Conservation (phyloP, 2,797 vertebrate species). For the Macroramphosus scolopax region DNA sequence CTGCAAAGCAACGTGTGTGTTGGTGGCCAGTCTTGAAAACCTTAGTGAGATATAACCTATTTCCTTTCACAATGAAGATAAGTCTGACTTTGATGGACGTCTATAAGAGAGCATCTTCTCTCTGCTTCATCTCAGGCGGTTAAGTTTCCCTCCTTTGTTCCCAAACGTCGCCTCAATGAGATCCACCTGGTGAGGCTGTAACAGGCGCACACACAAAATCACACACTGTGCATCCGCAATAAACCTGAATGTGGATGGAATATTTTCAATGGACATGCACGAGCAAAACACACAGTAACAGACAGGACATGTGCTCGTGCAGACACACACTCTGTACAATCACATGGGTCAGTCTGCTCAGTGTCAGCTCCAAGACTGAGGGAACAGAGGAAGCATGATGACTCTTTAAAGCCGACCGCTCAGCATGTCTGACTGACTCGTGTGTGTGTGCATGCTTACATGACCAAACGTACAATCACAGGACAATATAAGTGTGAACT, state of each 20-base stretch:
- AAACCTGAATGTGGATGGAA: conserved; percentile 15
- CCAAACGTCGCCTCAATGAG: conserved; percentile 39
- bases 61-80: too few species aligned
- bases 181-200: conserved; percentile 52
- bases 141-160: conserved; percentile 8
- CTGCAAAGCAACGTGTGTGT: too few species aligned
- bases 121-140: conserved; percentile 1
- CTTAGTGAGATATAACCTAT: too few species aligned
- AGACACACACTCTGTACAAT: conserved; percentile 33
- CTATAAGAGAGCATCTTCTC: too few species aligned
- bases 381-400: conserved; percentile 70
- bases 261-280: not conserved
- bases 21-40: too few species aligned
- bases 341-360: conserved; percentile 67
- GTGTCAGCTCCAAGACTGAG: conserved; percentile 60
- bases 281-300: conserved; percentile 8
- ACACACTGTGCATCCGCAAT: conserved; percentile 9
- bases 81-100: too few species aligned
- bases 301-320: conserved; percentile 2
- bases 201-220: conserved; percentile 2
- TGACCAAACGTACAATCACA: too few species aligned
- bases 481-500: conserved; percentile 20
- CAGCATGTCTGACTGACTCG: conserved; percentile 32
- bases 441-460: too few species aligned
- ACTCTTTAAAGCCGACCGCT: conserved; percentile 51